phyloP scores from a whole-genome alignment of 2,888 invertebrate species.

The Oegoconia quadripuncta region DNA sequence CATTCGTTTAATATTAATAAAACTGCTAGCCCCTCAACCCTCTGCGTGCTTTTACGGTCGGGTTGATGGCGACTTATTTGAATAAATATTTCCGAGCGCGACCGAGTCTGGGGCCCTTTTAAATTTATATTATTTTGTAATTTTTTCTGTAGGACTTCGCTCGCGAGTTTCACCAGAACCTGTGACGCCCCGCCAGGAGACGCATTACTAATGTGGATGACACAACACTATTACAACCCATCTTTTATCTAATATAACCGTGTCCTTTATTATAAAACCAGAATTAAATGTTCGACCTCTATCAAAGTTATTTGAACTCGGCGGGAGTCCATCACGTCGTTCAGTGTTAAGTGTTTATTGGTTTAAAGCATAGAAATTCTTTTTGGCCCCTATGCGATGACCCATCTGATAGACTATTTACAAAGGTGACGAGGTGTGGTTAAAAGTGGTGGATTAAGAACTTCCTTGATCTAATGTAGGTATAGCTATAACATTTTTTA shows the following conservation, averaged over 20 bases:
- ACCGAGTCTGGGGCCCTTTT: conserved; percentile 44
- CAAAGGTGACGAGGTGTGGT: too few species aligned
- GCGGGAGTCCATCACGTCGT: conserved; percentile 63
- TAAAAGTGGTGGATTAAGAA: too few species aligned
- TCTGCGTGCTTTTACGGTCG: conserved; percentile 71
- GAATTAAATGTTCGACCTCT: conserved; percentile 68
- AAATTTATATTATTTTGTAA: conserved; percentile 61
- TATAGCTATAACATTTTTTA: too few species aligned
- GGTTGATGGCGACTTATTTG: conserved; percentile 75
- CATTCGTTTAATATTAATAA: conserved; percentile 78
- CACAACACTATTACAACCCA: conserved; percentile 72
- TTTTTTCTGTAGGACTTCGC: conserved; percentile 41
- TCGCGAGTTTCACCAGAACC: conserved; percentile 27
- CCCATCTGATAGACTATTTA: not conserved
- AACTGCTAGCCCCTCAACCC: conserved; percentile 70
- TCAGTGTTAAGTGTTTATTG: conserved; percentile 60
- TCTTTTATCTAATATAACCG: conserved; percentile 72
- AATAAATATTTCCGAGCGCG: conserved; percentile 72
- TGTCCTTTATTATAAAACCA: conserved; percentile 73
- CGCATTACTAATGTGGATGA: conserved; percentile 69
- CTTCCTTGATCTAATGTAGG: too few species aligned
- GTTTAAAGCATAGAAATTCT: conserved; percentile 35
- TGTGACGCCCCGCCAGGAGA: conserved; percentile 63
- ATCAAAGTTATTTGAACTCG: conserved; percentile 65
- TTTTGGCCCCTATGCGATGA: not conserved